Base-by-base conservation (phyloP, 2,113 vertebrate species). In the Cettia cetti region DNA sequence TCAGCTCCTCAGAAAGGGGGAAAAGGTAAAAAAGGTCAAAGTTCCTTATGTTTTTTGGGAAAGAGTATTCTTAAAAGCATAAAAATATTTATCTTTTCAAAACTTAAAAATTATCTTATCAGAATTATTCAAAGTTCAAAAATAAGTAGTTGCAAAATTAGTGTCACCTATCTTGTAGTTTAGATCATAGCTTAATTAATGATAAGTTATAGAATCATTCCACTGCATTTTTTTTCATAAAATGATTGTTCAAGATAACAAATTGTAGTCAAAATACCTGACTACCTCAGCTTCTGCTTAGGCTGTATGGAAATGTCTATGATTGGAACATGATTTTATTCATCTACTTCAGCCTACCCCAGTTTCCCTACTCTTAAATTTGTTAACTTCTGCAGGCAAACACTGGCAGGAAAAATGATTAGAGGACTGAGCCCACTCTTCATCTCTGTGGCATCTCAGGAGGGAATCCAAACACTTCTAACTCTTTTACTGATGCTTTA, bases 291-390 rank as follows among this genome's bases (percentile, higher is more conserved):
- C 20, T 63, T 70, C 33, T n/a, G 8, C 53, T 69, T 39, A 72
- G 19, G 12, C 5, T n/a, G 6, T 35, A 42, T 0, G 0, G 45
- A 66, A 87, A 70, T 2, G 3, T 13, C 9, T 53, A 47, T 2
- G 5, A 50, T 2, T 49, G 28, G 21, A 71, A 79, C 0, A 2
- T 8, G 10, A 37, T 60, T 69, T 69, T 44, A 22, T 82, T 75
- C 0, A 47, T 31, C 37, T 68, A 15, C 17, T 40, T 69, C 31
- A 76, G 15, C 9, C 6, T 7, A 56, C 4, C 5, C 5, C n/a
- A 10, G 1, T 24, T 83, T 74, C 60, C 16, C 39, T 56, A 15
- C 4, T 69, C 6, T 30, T 49, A 63, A 75, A 56, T 76, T 59
- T 66, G 28, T 76, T 59, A 35, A 31, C 20, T 77, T 65, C n/a